Evolutionary conservation across 1,140 invertebrate genomes (phyloP).

Genomic region (Apis dorsata): DNA sequence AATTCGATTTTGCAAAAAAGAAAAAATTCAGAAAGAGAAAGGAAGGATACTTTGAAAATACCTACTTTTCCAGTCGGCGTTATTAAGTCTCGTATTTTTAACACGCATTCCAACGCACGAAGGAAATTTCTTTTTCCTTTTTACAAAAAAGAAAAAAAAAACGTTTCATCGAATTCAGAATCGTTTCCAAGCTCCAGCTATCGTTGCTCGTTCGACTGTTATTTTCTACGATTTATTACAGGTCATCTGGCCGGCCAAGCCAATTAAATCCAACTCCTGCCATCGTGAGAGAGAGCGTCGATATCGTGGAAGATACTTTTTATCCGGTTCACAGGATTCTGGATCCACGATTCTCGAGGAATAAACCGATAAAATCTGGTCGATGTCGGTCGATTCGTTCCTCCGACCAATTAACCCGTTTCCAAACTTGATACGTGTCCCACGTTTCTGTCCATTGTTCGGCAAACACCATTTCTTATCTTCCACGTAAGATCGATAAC

Average conservation of each 20-base stretch:
- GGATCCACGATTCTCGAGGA: not conserved
- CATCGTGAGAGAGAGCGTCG: not conserved
- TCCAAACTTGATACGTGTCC: not conserved
- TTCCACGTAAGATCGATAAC: too few relatives aligned
- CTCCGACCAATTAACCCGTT: not conserved
- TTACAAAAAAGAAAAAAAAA: too few relatives aligned
- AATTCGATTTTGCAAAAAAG: too few relatives aligned
- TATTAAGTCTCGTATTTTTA: too few relatives aligned
- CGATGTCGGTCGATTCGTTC: not conserved
- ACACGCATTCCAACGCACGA: too few relatives aligned
- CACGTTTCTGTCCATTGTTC: not conserved
- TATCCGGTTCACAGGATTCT: not conserved
- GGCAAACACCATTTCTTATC: too few relatives aligned
- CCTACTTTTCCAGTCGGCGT: too few relatives aligned
- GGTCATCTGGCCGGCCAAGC: not conserved
- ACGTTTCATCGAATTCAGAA: too few relatives aligned
- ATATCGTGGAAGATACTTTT: not conserved
- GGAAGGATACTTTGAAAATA: too few relatives aligned
- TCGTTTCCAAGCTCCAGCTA: not conserved
- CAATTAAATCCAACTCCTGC: constrained; percentile 19
- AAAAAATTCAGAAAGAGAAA: too few relatives aligned
- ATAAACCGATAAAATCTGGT: not conserved
- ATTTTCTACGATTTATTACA: constrained; percentile 19
- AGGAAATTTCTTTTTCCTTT: too few relatives aligned
- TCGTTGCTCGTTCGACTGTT: not conserved